A percentile compares a stretch with the other conserved stretches of the same genome.
Evolutionary conservation across 2,113 vertebrate genomes (phyloP).

Genomic region (Ophiodon elongatus): DNA sequence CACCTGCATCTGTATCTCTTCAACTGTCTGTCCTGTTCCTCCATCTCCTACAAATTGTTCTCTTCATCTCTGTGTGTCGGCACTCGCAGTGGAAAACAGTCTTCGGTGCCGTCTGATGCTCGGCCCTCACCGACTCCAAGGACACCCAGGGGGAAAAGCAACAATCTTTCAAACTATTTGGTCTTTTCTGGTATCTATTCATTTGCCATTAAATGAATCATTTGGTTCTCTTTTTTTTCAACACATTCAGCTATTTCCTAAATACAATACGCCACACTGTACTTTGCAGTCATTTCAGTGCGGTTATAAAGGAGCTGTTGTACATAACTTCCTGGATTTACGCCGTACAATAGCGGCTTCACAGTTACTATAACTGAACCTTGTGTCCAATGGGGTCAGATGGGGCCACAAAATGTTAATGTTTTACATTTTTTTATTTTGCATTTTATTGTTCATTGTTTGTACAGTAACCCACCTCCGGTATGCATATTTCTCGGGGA

Average conservation of each 20-base stretch:
- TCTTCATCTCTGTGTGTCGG: slow-evolving; percentile 4
- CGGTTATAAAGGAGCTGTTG: not conserved
- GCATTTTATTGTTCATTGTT: slow-evolving; percentile 34
- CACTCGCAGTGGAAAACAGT: slow-evolving; percentile 50
- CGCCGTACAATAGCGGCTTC: not conserved
- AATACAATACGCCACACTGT: not conserved
- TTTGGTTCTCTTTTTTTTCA: not conserved
- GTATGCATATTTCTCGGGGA: slow-evolving; percentile 26
- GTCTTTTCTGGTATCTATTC: not conserved
- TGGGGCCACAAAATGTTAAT: not conserved
- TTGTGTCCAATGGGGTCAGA: not conserved
- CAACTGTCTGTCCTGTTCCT: not conserved
- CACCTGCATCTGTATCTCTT: not conserved
- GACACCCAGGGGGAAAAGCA: slow-evolving; percentile 16
- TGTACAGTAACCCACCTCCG: not conserved
- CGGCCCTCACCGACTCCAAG: slow-evolving; percentile 24
- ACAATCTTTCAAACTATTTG: slow-evolving; percentile 3
- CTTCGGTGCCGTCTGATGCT: slow-evolving; percentile 55
- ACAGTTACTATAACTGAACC: slow-evolving; percentile 9
- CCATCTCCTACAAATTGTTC: not conserved
- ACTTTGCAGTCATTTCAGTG: not conserved
- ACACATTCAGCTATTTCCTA: not conserved
- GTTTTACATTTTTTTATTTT: slow-evolving; percentile 8
- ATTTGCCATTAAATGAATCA: not conserved
- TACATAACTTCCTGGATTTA: not conserved